Evolutionary conservation across 2,113 vertebrate species (phyloP), one percentile per base, ranked within the genome.

Genomic region (Tupaia tana): DNA sequence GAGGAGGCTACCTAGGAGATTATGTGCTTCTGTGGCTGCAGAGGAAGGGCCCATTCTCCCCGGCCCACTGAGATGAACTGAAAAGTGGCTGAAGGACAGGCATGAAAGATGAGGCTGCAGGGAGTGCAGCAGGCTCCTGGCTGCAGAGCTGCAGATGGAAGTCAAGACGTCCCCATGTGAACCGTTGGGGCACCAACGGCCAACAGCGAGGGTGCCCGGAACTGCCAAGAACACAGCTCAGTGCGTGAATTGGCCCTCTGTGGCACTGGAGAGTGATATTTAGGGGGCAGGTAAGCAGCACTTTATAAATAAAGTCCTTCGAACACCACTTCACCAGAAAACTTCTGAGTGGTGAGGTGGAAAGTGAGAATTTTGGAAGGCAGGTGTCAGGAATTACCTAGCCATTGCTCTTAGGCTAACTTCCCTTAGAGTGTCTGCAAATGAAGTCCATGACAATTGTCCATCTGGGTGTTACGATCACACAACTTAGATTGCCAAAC

Each of bases 1-100:
- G 94, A 59, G 95, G 91, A 64, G 89, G 54, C 95, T 98, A 98
- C 98, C 98, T 98, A 98, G 85, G 70, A 89, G 97, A 18, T 89
- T 3, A 80, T 11, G 80, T 16, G 95, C 91, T 71, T 90, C 6
- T 3, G 87, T 19, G 73, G 95, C 77, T 2, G 29, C 43, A 4
- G 58, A 84, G 89, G 90, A 67, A 59, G 91, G 90, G 58, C 54
- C 88, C 43, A 67, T 97, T 83, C 87, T 91, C 92, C 97, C 3
- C 0, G 88, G 94, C 95, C 89, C 93, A 92, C 10, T 91, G 71
- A 95, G 89, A 86, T 29, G 3, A 56, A 56, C 96, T 59, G 95
- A 97, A 97, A 97, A 91, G 58, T 87, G 88, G 93, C 29, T 82
- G 93, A 86, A 71, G 1, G 27, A 96, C 2, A 24, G 54, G 64